Conservation (phyloP, 1,140 invertebrate genomes). For the Lepidurus couesii region DNA sequence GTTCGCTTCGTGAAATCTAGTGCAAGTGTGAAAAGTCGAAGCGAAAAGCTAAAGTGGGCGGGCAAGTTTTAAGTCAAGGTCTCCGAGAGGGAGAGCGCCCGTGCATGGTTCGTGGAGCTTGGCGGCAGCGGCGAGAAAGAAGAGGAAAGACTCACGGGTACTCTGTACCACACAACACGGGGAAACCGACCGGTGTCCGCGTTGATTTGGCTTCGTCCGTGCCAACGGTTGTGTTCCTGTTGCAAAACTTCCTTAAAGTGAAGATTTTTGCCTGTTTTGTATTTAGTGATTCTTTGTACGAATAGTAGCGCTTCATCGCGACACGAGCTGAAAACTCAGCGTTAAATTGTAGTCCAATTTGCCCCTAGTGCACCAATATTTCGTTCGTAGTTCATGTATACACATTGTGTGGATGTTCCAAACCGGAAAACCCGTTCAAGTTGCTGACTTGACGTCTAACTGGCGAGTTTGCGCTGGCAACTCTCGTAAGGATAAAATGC, state of each 20-base stretch:
- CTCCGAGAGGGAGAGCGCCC: slow-evolving; percentile 16
- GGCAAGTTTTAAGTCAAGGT: slow-evolving; percentile 19
- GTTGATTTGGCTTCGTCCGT: slow-evolving; percentile 5
- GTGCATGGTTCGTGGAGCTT: slow-evolving; percentile 14
- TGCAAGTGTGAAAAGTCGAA: slow-evolving; percentile 4
- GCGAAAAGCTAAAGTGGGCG: not conserved
- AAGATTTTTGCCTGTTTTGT: not conserved
- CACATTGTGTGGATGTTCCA: not conserved
- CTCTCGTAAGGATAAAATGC: not conserved
- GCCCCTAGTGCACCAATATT: not conserved
- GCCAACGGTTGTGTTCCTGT: not conserved
- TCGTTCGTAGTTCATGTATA: not conserved
- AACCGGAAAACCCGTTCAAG: slow-evolving; percentile 6
- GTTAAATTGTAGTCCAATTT: no score
- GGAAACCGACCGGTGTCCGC: slow-evolving; percentile 5
- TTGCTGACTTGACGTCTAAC: not conserved
- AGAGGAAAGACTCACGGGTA: slow-evolving; percentile 12
- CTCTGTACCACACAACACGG: slow-evolving; percentile 18
- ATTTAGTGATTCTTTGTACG: not conserved
- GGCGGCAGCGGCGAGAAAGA: not conserved
- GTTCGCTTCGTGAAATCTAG: not conserved
- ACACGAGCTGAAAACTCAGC: no score
- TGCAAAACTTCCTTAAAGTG: not conserved
- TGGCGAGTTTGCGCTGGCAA: not conserved
- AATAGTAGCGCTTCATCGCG: no score